phyloP scores from a whole-genome alignment of 2,113 vertebrate species.

The Orthonyx spaldingii region DNA sequence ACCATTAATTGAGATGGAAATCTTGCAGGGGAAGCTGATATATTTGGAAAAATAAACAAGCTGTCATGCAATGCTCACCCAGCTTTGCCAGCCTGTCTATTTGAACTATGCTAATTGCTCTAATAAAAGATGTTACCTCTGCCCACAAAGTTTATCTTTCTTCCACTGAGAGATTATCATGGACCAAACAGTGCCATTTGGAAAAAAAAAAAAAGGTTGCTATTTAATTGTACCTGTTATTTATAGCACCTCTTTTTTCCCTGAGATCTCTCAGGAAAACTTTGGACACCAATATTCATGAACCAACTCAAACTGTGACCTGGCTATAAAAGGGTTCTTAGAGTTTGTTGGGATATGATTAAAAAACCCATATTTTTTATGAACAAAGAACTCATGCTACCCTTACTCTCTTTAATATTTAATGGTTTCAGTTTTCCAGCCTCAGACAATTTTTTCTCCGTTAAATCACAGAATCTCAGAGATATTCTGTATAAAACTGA shows the following conservation, averaged over 20 bases:
- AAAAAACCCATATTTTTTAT: background rate
- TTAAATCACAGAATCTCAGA: background rate
- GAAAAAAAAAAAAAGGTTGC: background rate
- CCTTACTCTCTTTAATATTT: background rate
- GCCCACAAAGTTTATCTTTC: background rate
- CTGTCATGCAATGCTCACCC: background rate
- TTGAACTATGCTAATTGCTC: background rate
- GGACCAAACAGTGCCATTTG: background rate
- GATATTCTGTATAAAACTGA: background rate
- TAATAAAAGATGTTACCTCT: background rate
- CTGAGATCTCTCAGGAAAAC: background rate
- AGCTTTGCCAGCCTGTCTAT: background rate
- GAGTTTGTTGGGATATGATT: background rate
- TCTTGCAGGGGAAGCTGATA: background rate
- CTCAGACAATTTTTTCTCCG: background rate
- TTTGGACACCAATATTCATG: background rate
- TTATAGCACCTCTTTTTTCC: background rate
- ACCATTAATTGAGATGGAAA: background rate
- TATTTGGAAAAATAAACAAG: background rate
- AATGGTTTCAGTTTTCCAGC: background rate
- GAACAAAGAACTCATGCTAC: background rate
- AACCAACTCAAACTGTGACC: background rate
- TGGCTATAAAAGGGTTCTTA: background rate
- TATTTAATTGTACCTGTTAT: background rate
- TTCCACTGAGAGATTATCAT: background rate